Conservation (phyloP, 2,888 invertebrate genomes). For the Masnerella sp. region DNA sequence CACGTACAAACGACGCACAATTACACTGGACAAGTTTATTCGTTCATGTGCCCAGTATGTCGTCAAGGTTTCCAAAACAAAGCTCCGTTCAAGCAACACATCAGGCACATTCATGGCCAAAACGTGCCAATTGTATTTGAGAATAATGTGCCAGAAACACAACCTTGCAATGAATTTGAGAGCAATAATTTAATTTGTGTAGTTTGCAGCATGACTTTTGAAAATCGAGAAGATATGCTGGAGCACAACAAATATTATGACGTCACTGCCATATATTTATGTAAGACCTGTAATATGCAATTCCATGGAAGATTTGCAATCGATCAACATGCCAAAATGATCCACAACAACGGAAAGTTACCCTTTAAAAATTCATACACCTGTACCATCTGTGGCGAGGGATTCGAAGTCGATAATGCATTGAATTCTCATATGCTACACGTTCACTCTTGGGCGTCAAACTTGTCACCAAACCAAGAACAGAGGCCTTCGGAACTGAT, state of each 20-base stretch:
- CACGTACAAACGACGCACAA: constrained; percentile 37
- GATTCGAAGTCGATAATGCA: constrained; percentile 41
- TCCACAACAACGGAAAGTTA: constrained; percentile 30
- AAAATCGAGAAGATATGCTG: constrained; percentile 30
- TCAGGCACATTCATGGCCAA: constrained; percentile 45
- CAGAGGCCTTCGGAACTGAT: background rate
- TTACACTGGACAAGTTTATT: background rate
- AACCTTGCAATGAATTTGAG: background rate
- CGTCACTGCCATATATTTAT: constrained; percentile 7
- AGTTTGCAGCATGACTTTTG: constrained; percentile 40
- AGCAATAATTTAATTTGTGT: constrained; percentile 24
- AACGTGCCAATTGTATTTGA: constrained; percentile 6
- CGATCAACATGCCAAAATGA: constrained; percentile 48
- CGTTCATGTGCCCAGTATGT: constrained; percentile 30
- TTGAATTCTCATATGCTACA: constrained; percentile 54
- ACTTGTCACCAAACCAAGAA: background rate
- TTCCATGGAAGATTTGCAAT: constrained; percentile 47
- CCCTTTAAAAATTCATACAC: constrained; percentile 6
- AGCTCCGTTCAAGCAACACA: constrained; percentile 21
- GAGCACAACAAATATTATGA: constrained; percentile 37
- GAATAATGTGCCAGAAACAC: background rate
- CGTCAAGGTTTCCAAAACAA: constrained; percentile 46
- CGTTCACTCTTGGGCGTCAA: constrained; percentile 39
- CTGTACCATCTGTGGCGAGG: constrained; percentile 52
- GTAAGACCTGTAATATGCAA: constrained; percentile 33